Evolutionary conservation across 1,140 invertebrate species (phyloP), one percentile per base, ranked within the genome.

Genomic region (Drosophila varians): DNA sequence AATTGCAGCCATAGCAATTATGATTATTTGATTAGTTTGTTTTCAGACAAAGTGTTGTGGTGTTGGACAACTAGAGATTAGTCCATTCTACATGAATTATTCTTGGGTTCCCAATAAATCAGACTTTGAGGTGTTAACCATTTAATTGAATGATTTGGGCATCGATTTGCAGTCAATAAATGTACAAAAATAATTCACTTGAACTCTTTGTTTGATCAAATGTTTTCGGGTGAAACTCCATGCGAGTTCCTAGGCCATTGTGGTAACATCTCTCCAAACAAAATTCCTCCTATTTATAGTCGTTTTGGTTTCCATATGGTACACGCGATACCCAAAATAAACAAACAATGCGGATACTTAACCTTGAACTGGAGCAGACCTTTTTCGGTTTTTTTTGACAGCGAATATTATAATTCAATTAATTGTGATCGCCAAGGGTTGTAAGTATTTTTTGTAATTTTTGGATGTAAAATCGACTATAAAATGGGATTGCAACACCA

Each of bases 1-100:
- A 48, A 14, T 31, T 56, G 6, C 14, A 19, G 38, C 38, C 16
- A 42, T 3, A 18, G 38, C 38, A 16, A 47, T 56, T 34, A 47
- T 64, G 40, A 48, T 64, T 64, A 64, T 61, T 48, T 64, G 60
- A 61, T 47, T 61, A 64, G 38, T 25, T 54, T 28, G 38, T 19
- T 16, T 19, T 12, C 11, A 12, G 14, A 48, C 28, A 48, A 61
- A 28, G 60, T n/a, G n/a, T 61, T 45, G 8, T 11, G 1, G 4
- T 16, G 43, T 21, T 21, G n/a, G n/a, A 21, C 21, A 21, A n/a
- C n/a, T n/a, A n/a, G n/a, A n/a, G n/a, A n/a, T n/a, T n/a, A n/a
- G n/a, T n/a, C n/a, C n/a, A n/a, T n/a, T n/a, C n/a, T n/a, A 25
- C 0, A 14, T 11, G 12, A n/a, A 1, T 25, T 25, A 26, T 26